Base-by-base conservation (phyloP, 2,797 vertebrate genomes). In the Melanotaenia maccullochi region DNA sequence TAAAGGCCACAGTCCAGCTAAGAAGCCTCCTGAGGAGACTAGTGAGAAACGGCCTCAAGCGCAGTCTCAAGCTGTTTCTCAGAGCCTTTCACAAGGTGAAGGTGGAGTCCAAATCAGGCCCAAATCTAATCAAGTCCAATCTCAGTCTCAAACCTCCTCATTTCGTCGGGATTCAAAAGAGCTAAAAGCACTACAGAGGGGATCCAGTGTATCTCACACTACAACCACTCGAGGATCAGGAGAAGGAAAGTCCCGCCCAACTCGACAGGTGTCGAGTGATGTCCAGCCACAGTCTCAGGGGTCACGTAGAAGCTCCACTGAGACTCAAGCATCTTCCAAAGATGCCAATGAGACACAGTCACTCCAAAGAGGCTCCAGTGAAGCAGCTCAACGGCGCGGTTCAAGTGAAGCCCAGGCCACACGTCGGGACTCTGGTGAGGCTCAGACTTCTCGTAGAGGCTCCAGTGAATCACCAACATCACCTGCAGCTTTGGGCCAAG, bases 401-500 rank as follows among this genome's bases (percentile, higher is more conserved):
- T 90, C 87, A n/a, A 84, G 58, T 11, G 88, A 92, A 67, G 58
- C 73, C 51, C 78, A 80, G 44, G 60, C 66, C 9, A 62, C 76
- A 9, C 85, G 81, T 5, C 81, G 74, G 9, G 87, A 82, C 9
- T 28, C 68, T 0, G 80, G 64, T 0, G 88, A 90, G 9, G 52
- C 71, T 7, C 86, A 90, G 49, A 5, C 83, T 25, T 51, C 68
- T n/a, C 90, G 88, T 59, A 86, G 90, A 71, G 90, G 87, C 56
- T 92, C 91, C 13, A 79, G 68, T 0, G 92, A 92, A 0, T 87
- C 93, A 40, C 92, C 96, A 0, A 93, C 95, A 0, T 90, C 94
- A 0, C 96, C 97, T 8, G 96, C 95, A 18, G 96, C 96, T 38
- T 86, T 99, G 0, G 94, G 97, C 40, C 97, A 99, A 61, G 98